phyloP scores from a whole-genome alignment of 2,113 vertebrate genomes.

The Lethenteron reissneri region DNA sequence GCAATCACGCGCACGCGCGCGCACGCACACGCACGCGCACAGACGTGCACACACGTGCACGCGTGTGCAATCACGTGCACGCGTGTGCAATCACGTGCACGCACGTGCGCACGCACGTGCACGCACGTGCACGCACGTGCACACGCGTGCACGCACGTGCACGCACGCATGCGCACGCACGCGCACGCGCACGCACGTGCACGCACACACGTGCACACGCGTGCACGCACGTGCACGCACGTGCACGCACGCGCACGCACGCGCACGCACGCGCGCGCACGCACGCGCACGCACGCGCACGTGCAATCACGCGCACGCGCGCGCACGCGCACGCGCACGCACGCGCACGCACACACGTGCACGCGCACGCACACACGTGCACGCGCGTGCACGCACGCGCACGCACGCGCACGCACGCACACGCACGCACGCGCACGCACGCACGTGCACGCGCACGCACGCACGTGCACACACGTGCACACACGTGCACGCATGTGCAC shows the following conservation, averaged over 20 bases:
- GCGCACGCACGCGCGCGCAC: neutral
- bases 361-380: neutral
- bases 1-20: neutral
- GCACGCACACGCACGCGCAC: neutral
- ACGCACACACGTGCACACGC: neutral
- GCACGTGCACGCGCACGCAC: neutral
- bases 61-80: too few relatives aligned
- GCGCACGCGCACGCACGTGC: neutral
- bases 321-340: neutral
- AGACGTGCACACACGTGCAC: neutral
- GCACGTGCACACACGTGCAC: neutral
- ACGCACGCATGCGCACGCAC: neutral
- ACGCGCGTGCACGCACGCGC: neutral
- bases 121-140: neutral
- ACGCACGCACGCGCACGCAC: constrained; percentile 1
- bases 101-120: neutral
- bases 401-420: constrained; percentile 2
- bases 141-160: neutral
- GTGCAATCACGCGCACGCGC: neutral
- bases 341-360: neutral
- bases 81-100: too few relatives aligned
- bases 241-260: constrained; percentile 1
- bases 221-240: neutral
- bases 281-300: neutral
- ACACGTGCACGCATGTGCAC: neutral